Evolutionary conservation across 2,113 vertebrate species (phyloP).

Genomic region (Platichthys flesus): DNA sequence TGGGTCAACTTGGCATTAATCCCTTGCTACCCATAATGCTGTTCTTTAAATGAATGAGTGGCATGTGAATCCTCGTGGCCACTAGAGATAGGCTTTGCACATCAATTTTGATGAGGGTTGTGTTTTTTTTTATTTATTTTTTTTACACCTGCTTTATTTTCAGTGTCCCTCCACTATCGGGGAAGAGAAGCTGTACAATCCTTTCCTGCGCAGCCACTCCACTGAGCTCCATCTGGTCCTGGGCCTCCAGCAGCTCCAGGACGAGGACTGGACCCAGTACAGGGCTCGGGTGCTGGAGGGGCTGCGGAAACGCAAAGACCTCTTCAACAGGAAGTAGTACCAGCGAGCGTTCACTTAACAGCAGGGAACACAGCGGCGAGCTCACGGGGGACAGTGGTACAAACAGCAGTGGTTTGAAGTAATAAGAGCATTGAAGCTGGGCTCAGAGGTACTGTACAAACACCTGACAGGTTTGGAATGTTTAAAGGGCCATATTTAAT

Average conservation of each 20-base stretch:
- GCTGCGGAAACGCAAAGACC: slow-evolving; percentile 90
- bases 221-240: slow-evolving; percentile 87
- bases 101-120: neutral
- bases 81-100: neutral
- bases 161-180: slow-evolving; percentile 94
- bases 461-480: neutral
- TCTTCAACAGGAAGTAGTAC: slow-evolving; percentile 84
- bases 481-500: slow-evolving; percentile 35
- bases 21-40: neutral
- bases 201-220: slow-evolving; percentile 91
- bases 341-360: neutral
- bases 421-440: neutral
- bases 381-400: neutral
- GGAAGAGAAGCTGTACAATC: slow-evolving; percentile 95
- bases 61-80: neutral
- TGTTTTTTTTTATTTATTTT: slow-evolving; percentile 1
- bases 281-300: slow-evolving; percentile 91
- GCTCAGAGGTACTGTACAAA: slow-evolving; percentile 23
- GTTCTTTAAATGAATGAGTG: neutral
- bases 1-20: neutral
- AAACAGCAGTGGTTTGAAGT: neutral
- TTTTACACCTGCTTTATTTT: neutral
- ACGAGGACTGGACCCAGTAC: slow-evolving; percentile 84
- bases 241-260: slow-evolving; percentile 81
- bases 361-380: neutral